Base-by-base conservation (phyloP, 2,113 vertebrate genomes). In the Anser brachyrhynchus region DNA sequence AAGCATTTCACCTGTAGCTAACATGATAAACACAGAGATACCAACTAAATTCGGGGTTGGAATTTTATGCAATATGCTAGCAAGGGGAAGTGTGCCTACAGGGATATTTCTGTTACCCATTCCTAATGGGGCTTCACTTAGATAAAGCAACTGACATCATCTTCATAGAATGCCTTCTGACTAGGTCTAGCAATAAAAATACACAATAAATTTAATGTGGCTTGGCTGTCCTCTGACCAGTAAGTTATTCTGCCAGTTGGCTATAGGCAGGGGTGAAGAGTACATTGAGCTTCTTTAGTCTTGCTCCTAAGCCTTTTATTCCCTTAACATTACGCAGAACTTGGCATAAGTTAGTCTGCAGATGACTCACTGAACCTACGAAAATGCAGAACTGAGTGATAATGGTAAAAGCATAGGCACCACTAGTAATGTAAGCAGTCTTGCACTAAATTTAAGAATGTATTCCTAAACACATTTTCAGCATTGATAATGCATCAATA, bases 101-200 rank as follows among this genome's bases (percentile, higher is more conserved):
- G 86, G 88, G 92, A 10, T 84, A 20, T 77, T 93, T 90, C 62
- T 67, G 49, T 84, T 93, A 31, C 54, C 84, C 76, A 19, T 66
- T 89, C 77, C 58, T 95, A 87, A 75, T 73, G 70, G 93, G 94
- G 57, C 54, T 91, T 89, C 44, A 37, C 65, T 79, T 79, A 62
- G 44, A 83, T 52, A 76, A 87, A n/a, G 80, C 77, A 92, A 52
- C 0, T 55, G 76, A 89, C 92, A 70, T 72, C 86, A 87, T 90
- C 79, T 78, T 81, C 12, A 3, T 81, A n/a, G 57, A 39, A 29
- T 73, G 58, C 86, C 80, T 84, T 87, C 89, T 44, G 57, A 95
- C 39, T 57, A 90, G 73, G 89, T 28, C 22, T 59, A 94, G 55
- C 37, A 88, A 55, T 66, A 72, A 89, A 86, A 93, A 72, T 51